Conservation (phyloP, 2,113 vertebrate species). For the Dermatemys mawii region DNA sequence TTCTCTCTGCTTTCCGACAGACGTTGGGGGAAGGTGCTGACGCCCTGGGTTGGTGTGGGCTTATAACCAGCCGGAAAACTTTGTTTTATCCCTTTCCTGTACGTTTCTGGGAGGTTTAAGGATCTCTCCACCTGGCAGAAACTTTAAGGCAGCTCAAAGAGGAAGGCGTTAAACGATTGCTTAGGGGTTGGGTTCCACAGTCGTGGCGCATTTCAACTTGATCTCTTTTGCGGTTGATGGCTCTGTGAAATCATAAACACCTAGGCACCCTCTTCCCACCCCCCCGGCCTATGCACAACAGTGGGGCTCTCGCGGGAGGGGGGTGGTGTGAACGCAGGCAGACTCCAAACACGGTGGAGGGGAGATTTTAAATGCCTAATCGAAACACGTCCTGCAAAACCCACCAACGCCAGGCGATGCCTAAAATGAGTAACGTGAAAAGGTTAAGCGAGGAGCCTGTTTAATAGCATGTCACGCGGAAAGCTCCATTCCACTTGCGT, state of each 20-base stretch:
- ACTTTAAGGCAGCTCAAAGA: slow-evolving; percentile 12
- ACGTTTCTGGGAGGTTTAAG: neutral
- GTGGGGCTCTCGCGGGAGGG: neutral
- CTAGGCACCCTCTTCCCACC: neutral
- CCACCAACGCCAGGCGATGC: neutral
- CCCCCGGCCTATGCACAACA: neutral
- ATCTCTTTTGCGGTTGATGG: slow-evolving; percentile 13
- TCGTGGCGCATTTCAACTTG: slow-evolving; percentile 67
- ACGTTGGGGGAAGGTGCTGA: neutral
- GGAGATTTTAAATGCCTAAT: neutral
- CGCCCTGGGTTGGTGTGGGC: too few relatives aligned
- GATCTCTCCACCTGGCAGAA: neutral
- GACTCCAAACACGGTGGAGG: neutral
- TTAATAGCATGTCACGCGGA: neutral
- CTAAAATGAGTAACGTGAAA: neutral
- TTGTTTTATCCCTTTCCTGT: neutral
- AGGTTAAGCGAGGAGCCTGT: neutral
- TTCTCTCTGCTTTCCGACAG: neutral
- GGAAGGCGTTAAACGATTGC: slow-evolving; percentile 22
- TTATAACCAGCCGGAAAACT: neutral
- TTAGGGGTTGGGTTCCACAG: neutral
- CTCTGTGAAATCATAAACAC: neutral
- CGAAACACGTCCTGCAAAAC: neutral
- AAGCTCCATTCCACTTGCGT: neutral
- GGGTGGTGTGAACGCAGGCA: neutral